Evolutionary conservation across 2,888 invertebrate genomes (phyloP).

Genomic region (Hypercompe scribonia): DNA sequence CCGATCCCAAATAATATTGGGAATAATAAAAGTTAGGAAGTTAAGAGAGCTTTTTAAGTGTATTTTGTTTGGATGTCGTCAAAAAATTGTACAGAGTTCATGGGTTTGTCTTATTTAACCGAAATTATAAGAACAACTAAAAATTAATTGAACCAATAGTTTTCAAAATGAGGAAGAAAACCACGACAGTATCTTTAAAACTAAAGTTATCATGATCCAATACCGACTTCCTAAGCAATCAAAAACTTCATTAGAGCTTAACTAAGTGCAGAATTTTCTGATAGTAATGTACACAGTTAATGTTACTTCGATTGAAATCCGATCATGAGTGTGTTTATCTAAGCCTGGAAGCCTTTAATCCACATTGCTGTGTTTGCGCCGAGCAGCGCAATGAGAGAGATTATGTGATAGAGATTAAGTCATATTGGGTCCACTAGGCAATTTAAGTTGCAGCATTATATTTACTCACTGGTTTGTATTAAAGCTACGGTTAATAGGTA

Average conservation of each 20-base stretch:
- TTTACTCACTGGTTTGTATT: not conserved
- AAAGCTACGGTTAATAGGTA: not conserved
- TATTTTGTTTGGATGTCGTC: no score
- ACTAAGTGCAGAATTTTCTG: constrained; percentile 41
- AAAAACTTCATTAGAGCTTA: constrained; percentile 50
- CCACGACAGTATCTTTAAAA: not conserved
- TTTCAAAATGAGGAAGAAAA: not conserved
- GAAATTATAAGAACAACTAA: not conserved
- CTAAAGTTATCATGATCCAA: constrained; percentile 1
- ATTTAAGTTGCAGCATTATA: constrained; percentile 22
- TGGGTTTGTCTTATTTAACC: no score
- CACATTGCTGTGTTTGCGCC: constrained; percentile 45
- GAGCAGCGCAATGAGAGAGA: constrained; percentile 34
- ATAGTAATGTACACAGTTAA: constrained; percentile 46
- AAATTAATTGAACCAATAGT: not conserved
- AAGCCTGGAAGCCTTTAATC: constrained; percentile 44
- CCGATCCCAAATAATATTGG: no score
- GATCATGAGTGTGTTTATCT: constrained; percentile 52
- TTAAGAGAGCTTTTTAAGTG: no score
- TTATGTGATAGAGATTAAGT: constrained; percentile 44
- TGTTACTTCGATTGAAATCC: constrained; percentile 49
- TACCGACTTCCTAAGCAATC: constrained; percentile 35
- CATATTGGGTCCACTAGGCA: constrained; percentile 29
- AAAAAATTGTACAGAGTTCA: no score
- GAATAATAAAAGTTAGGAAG: no score